phyloP scores from a whole-genome alignment of 2,113 vertebrate species.

The Brachyhypopomus occidentalis region DNA sequence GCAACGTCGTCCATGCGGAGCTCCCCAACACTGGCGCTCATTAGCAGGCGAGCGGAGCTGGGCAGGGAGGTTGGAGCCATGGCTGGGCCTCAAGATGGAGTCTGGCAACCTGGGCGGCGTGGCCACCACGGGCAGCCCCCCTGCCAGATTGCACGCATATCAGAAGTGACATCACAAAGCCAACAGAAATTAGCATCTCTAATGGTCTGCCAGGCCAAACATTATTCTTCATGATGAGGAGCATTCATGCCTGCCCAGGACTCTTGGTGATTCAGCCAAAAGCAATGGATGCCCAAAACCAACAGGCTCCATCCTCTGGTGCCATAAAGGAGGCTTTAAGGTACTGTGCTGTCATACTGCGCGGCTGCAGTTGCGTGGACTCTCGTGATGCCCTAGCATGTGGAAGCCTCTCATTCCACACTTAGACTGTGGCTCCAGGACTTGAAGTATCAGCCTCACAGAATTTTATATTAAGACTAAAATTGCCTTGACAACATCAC shows the following conservation, averaged over 20 bases:
- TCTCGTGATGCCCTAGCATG: no score
- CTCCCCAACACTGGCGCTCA: constrained; percentile 58
- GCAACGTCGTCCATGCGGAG: constrained; percentile 53
- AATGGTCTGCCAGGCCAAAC: constrained; percentile 69
- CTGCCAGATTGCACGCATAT: constrained; percentile 64
- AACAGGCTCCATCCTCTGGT: constrained; percentile 35
- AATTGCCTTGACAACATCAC: neutral
- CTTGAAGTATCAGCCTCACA: neutral
- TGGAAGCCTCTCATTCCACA: neutral
- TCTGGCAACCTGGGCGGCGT: constrained; percentile 50
- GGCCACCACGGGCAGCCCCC: constrained; percentile 54
- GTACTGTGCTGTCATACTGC: neutral
- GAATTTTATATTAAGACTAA: neutral
- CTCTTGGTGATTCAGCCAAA: constrained; percentile 53
- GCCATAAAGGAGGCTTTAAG: neutral
- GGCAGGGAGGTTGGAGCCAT: constrained; percentile 39
- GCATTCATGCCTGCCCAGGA: constrained; percentile 60
- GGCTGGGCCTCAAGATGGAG: constrained; percentile 40
- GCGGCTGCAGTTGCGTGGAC: neutral
- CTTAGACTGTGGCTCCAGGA: neutral
- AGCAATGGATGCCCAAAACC: constrained; percentile 51
- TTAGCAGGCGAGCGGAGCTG: constrained; percentile 60
- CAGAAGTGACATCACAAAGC: constrained; percentile 69
- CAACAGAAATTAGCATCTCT: constrained; percentile 68
- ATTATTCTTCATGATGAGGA: constrained; percentile 70